Evolutionary conservation across 2,888 invertebrate species (phyloP).

Genomic region (Tetheella fluctuosa): DNA sequence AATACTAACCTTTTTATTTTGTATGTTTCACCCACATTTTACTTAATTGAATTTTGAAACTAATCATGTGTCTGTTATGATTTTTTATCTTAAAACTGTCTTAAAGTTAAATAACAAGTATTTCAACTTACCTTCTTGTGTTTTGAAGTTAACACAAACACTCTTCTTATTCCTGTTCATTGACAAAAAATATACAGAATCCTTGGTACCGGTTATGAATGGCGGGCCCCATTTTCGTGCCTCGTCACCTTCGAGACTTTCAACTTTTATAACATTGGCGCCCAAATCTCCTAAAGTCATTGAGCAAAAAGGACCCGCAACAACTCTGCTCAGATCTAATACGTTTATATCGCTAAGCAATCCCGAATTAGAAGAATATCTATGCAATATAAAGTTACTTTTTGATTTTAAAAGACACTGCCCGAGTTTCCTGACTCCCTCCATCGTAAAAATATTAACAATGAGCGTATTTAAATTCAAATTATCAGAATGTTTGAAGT

Average conservation of each 20-base stretch:
- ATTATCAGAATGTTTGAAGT: slow-evolving; percentile 31
- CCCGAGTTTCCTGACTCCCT: slow-evolving; percentile 34
- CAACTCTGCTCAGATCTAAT: slow-evolving; percentile 92
- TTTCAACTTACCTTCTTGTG: slow-evolving; percentile 80
- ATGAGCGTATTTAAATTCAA: slow-evolving; percentile 22
- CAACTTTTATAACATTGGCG: slow-evolving; percentile 96
- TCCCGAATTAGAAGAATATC: slow-evolving; percentile 66
- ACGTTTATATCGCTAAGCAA: slow-evolving; percentile 89
- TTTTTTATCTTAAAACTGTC: too few species aligned
- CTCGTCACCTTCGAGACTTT: slow-evolving; percentile 93
- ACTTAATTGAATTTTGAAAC: too few species aligned
- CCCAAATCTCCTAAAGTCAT: slow-evolving; percentile 97
- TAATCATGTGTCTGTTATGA: too few species aligned
- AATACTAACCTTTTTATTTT: too few species aligned
- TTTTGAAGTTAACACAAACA: slow-evolving; percentile 93
- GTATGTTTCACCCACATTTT: too few species aligned
- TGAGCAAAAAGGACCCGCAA: slow-evolving; percentile 97
- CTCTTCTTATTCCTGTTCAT: slow-evolving; percentile 98
- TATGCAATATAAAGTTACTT: slow-evolving; percentile 30
- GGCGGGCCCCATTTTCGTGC: slow-evolving; percentile 97
- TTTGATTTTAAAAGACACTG: slow-evolving; percentile 35
- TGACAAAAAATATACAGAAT: slow-evolving; percentile 93
- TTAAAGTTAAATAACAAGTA: neutral
- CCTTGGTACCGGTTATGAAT: slow-evolving; percentile 86
- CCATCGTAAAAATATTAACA: slow-evolving; percentile 42